Evolutionary conservation across 2,797 vertebrate genomes (phyloP).

Genomic region (Cossypha niveicapilla): DNA sequence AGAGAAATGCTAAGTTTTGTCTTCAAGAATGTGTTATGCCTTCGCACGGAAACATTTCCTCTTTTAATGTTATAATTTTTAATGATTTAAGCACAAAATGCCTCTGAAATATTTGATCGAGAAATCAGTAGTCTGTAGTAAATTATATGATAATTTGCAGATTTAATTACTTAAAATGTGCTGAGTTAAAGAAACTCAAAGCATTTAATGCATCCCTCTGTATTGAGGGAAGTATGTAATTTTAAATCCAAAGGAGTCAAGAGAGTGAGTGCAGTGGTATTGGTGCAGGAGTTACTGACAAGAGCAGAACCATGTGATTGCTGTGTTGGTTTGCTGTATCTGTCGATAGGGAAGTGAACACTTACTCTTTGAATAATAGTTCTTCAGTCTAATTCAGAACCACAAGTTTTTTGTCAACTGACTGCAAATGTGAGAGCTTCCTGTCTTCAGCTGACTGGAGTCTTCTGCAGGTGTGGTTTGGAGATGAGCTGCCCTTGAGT

Average conservation of each 20-base stretch:
- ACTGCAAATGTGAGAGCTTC: background rate
- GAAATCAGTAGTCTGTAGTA: background rate
- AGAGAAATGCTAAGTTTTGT: background rate
- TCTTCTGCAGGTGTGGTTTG: slow-evolving; percentile 85
- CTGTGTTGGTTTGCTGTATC: background rate
- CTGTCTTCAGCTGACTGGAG: background rate
- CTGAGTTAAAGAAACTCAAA: fast-evolving
- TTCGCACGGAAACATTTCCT: background rate
- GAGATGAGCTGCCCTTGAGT: slow-evolving; percentile 84
- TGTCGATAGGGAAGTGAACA: background rate
- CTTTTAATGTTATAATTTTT: background rate
- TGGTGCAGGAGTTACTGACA: background rate
- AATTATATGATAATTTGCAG: background rate
- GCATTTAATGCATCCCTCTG: background rate
- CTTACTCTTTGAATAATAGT: background rate
- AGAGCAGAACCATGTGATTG: background rate
- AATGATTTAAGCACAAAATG: background rate
- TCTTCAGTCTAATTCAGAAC: background rate
- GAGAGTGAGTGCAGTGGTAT: background rate
- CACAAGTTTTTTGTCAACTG: background rate
- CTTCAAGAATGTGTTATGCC: background rate
- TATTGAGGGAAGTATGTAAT: background rate
- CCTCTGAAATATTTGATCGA: background rate
- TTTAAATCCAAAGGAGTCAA: background rate
- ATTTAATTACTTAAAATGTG: background rate